These are phyloP conservation scores for Eremobia ochroleuca DNA, from an alignment of 2,888 invertebrate genomes.

Conservation along the genomic window DNA sequence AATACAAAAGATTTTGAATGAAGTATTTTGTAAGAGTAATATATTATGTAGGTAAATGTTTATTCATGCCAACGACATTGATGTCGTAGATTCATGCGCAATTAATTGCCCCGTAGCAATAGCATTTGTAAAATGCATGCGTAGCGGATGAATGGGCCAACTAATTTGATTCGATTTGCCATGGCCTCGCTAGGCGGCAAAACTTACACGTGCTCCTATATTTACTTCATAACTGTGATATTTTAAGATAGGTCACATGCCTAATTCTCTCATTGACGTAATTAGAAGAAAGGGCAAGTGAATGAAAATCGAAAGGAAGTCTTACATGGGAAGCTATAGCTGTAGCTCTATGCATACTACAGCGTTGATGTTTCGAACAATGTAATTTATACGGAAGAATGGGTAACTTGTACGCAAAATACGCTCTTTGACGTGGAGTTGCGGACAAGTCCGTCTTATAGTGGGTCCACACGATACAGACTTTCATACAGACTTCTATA, in stretches of 20 bases:
- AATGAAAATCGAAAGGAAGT: slow-evolving; percentile 5
- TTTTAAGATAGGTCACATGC: slow-evolving; percentile 26
- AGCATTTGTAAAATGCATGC: not conserved
- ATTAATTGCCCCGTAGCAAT: too few species aligned
- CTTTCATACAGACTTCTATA: too few species aligned
- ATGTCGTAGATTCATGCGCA: not conserved
- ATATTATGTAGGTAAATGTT: not conserved
- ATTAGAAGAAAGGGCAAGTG: not conserved
- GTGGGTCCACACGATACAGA: too few species aligned
- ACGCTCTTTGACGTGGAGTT: not conserved
- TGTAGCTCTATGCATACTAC: not conserved
- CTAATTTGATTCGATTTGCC: slow-evolving; percentile 3
- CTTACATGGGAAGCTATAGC: not conserved
- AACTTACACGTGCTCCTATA: slow-evolving; percentile 24
- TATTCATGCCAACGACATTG: not conserved
- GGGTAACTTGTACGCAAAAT: not conserved
- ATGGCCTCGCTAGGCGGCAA: slow-evolving; percentile 21
- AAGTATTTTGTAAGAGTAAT: not conserved
- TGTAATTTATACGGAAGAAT: not conserved
- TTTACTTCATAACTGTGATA: not conserved
- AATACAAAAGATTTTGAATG: not conserved
- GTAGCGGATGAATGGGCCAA: slow-evolving; percentile 10
- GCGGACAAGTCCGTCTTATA: too few species aligned
- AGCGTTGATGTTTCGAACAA: not conserved
- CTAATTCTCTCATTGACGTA: slow-evolving; percentile 6